Conservation (phyloP, 2,797 vertebrate species). For the Propithecus deckenii region DNA sequence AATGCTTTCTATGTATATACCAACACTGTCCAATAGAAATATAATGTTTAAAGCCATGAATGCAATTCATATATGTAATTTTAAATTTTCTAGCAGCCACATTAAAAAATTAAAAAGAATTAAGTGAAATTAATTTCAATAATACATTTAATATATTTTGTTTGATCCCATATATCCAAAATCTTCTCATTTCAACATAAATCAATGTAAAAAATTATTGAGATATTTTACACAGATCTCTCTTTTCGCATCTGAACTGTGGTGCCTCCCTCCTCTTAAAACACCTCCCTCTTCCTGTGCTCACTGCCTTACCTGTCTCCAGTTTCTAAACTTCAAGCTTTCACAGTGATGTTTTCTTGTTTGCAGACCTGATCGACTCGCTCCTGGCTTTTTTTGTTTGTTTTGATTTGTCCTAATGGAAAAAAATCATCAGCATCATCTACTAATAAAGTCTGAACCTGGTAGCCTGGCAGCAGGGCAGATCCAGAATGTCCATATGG, state of each 20-base stretch:
- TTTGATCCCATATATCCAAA: background rate
- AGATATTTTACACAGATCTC: background rate
- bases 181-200: background rate
- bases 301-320: background rate
- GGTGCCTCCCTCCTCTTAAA: background rate
- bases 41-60: background rate
- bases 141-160: background rate
- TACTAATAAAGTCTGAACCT: background rate
- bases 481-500: background rate
- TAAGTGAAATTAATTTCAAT: background rate
- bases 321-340: background rate
- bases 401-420: background rate
- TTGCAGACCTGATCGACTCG: background rate
- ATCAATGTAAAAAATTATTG: background rate
- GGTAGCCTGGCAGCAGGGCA: background rate
- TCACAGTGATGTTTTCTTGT: background rate
- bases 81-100: background rate
- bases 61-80: background rate
- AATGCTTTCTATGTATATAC: background rate
- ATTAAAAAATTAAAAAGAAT: slow-evolving; percentile 10
- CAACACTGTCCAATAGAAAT: background rate
- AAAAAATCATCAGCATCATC: background rate
- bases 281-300: too few species aligned
- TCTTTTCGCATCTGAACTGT: background rate
- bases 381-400: background rate